Evolutionary conservation across 2,113 vertebrate genomes (phyloP).

Genomic region (Bostrychus sinensis): DNA sequence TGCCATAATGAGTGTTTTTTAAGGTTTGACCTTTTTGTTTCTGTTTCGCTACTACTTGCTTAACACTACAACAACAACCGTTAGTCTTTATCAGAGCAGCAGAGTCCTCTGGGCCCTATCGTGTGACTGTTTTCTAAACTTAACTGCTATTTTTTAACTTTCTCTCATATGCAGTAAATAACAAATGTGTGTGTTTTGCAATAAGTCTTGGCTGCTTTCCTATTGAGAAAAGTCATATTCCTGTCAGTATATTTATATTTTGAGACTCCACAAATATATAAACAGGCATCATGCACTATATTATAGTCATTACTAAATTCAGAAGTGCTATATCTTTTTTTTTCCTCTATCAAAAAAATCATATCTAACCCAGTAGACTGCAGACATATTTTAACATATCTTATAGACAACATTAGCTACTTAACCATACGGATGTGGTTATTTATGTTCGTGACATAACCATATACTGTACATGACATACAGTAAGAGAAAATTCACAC

Average conservation of each 20-base stretch:
- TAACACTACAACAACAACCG: conserved; percentile 19
- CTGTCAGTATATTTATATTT: not conserved
- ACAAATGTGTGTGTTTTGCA: conserved; percentile 16
- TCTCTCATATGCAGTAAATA: conserved; percentile 20
- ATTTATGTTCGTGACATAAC: conserved; percentile 20
- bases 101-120: conserved; percentile 41
- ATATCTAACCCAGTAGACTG: not conserved
- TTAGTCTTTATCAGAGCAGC: not conserved
- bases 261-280: not conserved
- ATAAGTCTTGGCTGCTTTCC: not conserved
- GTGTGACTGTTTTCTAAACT: conserved; percentile 68
- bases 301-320: not conserved
- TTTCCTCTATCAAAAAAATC: not conserved
- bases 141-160: conserved; percentile 50
- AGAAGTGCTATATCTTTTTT: not conserved
- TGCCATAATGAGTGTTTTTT: no score
- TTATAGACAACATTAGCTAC: not conserved
- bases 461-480: conserved; percentile 25
- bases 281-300: no score
- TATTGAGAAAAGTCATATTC: not conserved
- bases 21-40: no score
- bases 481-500: not conserved
- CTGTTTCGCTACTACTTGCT: not conserved
- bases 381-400: conserved; percentile 2
- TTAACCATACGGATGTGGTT: conserved; percentile 9